These are phyloP conservation scores for Cactoblastis cactorum DNA, from an alignment of 2,888 invertebrate genomes.

Conservation along the genomic window DNA sequence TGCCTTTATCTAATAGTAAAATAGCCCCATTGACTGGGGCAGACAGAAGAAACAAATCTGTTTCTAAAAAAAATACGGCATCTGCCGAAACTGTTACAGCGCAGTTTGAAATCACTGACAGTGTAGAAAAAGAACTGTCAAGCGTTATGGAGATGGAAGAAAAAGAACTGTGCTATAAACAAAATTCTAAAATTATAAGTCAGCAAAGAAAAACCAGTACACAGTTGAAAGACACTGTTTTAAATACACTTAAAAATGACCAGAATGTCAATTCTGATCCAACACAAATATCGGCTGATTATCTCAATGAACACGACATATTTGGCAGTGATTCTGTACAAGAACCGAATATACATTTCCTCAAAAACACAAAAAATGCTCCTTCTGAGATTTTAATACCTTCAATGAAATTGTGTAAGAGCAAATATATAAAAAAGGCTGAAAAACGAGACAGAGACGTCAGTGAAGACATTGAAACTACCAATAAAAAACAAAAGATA, in stretches of 20 bases:
- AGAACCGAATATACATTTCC: constrained; percentile 40
- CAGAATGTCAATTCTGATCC: constrained; percentile 20
- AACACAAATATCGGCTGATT: constrained; percentile 24
- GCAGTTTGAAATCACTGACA: constrained; percentile 61
- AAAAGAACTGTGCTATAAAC: not conserved
- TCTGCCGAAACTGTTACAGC: constrained; percentile 61
- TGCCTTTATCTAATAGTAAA: not conserved
- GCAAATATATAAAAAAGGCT: constrained; percentile 34
- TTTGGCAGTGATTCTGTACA: constrained; percentile 57
- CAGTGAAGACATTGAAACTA: constrained; percentile 32
- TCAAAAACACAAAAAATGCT: constrained; percentile 39
- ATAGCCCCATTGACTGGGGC: not conserved
- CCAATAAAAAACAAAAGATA: constrained; percentile 43
- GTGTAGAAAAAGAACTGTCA: constrained; percentile 62
- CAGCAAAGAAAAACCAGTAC: constrained; percentile 16
- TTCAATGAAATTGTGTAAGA: constrained; percentile 32
- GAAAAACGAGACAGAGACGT: constrained; percentile 48
- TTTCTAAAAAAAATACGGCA: constrained; percentile 58
- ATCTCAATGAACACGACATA: constrained; percentile 52
- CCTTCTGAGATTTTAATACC: constrained; percentile 56
- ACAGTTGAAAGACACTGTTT: constrained; percentile 1
- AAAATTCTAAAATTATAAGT: not conserved
- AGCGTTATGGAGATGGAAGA: constrained; percentile 49
- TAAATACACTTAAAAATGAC: not conserved
- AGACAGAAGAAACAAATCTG: constrained; percentile 29